Evolutionary conservation across 1,140 invertebrate species (phyloP), one percentile per base, ranked within the genome.

Genomic region (Bombus fervidus): DNA sequence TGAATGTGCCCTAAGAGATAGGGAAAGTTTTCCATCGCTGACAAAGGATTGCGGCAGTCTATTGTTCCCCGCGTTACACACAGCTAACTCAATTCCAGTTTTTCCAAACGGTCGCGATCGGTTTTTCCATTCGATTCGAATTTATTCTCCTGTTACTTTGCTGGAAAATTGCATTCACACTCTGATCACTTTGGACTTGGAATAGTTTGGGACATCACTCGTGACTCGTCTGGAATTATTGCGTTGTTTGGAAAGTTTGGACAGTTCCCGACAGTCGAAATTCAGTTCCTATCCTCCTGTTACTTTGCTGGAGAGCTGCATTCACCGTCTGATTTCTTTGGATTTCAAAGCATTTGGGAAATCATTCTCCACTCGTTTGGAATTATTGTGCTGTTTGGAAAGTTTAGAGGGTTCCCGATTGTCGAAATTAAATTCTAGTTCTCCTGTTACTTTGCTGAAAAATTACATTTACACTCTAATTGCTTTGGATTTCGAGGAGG

Each of bases 41-140:
- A 84, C 83, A 84, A 84, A 80, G 76, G 73, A 77, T 76, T 28
- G 25, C 47, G 34, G 13, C n/a, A 9, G 25, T 1, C 64, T 37
- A 84, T 84, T 84, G 83, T 84, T 57, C 53, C 0, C 0, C 4
- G 5, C 74, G 39, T 77, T 72, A 64, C 76, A 37, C 37, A 15
- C 41, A 13, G 31, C 6, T 76, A 71, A 84, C 72, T 79, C 82
- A 72, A 79, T 84, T 57, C 22, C 43, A 72, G n/a, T 84, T 84
- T 79, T 84, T 59, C 22, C 75, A 8, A 2, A 39, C 37, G 81
- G 25, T 53, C 43, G 41, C 81, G 71, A 68, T 76, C 62, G 34
- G 4, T 53, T 37, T n/a, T 4, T 25, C 64, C 18, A 57, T 57
- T 28, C 47, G 25, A 10, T 18, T 72, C 5, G 18, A 53, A 53